Evolutionary conservation across 2,888 invertebrate genomes (phyloP), one percentile per base, ranked within the genome.

Genomic region (Tipula vernalis): DNA sequence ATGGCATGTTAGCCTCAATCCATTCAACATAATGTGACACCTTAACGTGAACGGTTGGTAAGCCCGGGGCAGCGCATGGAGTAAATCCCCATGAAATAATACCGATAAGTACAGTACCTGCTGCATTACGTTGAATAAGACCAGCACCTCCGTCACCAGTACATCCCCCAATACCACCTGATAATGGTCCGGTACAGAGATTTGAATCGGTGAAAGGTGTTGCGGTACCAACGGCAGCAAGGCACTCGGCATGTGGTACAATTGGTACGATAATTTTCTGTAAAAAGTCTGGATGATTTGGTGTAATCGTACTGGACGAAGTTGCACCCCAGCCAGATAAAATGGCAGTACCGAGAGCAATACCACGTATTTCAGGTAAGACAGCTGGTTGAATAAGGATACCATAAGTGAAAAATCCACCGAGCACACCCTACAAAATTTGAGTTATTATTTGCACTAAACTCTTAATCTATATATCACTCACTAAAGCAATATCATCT

Each of bases 401-500:
- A 86, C 36, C 47, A 1, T 12, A 47, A 28, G 18, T 86, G 39
- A 89, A 88, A 0, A 88, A 8, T 18, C 36, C 42, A 13, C 86
- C 44, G 6, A 36, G 41, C 2, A 84, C 5, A 84, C 36, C 36
- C 84, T 39, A 39, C 0, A 84, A 44, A 51, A 51, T n/a, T n/a
- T 51, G 2, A 51, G 12, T 44, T 44, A 44, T 44, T 36, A 84
- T 39, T n/a, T 39, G 8, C n/a, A 84, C 41, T n/a, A 15, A 15
- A 39, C 12, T 39, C 36, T 39, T 83, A 10, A 36, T 83, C 36
- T n/a, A 15, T 5, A 28, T 0, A 71, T 3, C 90, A 88, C 90
- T 90, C 87, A 94, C 88, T 0, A 94, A 86, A 41, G 93, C 94
- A 88, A 94, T 93, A 88, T 94, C 94, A 88, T 92, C 92, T 87